Evolutionary conservation across 2,888 invertebrate species (phyloP), one percentile per base, ranked within the genome.

Genomic region (Galerucella pusilla): DNA sequence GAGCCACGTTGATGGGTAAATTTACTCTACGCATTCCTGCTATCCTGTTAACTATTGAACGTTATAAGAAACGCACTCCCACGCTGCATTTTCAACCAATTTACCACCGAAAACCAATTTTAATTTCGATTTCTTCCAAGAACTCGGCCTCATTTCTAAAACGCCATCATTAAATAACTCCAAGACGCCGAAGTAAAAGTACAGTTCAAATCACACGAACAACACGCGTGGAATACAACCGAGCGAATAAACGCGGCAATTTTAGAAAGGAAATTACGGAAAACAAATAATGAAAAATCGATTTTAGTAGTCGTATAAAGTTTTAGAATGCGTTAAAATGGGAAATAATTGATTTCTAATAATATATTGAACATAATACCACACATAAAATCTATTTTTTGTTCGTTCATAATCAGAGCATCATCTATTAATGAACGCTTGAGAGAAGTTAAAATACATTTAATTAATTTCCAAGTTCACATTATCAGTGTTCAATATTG

Each of bases 51-150:
- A 63, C 54, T 73, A 69, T 68, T 67, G 73, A 77, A 80, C 79
- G 78, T 80, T 77, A 76, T 77, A 83, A 82, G 81, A 79, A 80
- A 81, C 82, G 83, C 82, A 84, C 85, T 84, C 84, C 84, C 82
- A 84, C 83, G 82, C 83, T 73, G 75, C 75, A 70, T 57, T 74
- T 78, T 76, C 73, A 60, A 70, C 65, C 25, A 60, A 73, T 71
- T 76, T 73, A 68, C 52, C 52, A 14, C 57, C 10, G 5, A 45
- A 70, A 75, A 42, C 7, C 67, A 68, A 64, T 67, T 42, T 61
- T 25, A 9, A 72, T 61, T 54, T 20, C 54, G 72, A 64, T 45
- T 72, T 59, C 69, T 42, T 4, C 49, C 46, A 57, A 64, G 57
- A 71, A 57, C 9, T 25, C n/a, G 20, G 14, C 16, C 42, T 57